Conservation (phyloP, 37 sponge, comb jelly and placozoan species). For the Haliclona indistincta region DNA sequence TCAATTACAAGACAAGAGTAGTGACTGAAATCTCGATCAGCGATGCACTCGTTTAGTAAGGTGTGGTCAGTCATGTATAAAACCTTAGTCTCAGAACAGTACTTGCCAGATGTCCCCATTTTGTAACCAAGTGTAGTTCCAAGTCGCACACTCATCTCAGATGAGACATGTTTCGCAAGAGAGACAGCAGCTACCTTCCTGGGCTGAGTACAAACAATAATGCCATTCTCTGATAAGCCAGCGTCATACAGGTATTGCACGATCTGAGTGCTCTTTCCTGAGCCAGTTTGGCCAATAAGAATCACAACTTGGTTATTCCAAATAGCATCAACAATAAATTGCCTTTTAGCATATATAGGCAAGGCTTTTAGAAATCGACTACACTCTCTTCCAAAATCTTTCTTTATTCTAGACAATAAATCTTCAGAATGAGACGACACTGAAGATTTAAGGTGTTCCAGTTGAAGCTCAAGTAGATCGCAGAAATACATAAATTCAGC, state of each 20-base stretch:
- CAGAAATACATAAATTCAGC: constrained; percentile 24
- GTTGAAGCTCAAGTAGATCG: neutral
- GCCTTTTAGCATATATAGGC: neutral
- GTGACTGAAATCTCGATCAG: constrained; percentile 37
- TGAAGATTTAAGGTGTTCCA: constrained; percentile 4
- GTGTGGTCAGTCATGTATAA: constrained; percentile 69
- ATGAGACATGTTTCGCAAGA: constrained; percentile 67
- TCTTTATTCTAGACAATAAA: constrained; percentile 13
- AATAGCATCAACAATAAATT: neutral
- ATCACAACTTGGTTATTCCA: constrained; percentile 33
- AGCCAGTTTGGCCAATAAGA: constrained; percentile 85
- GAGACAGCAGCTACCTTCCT: constrained; percentile 81
- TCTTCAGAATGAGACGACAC: neutral
- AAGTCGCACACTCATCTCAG: constrained; percentile 32
- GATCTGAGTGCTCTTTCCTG: constrained; percentile 96
- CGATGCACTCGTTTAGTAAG: constrained; percentile 62
- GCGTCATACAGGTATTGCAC: constrained; percentile 81
- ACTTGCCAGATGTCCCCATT: constrained; percentile 43
- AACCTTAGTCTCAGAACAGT: constrained; percentile 16
- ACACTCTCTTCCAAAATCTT: constrained; percentile 51
- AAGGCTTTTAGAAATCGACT: constrained; percentile 12
- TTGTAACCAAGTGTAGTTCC: constrained; percentile 61
- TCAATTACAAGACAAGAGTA: constrained; percentile 77
- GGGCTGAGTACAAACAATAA: constrained; percentile 79
- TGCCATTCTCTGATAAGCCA: constrained; percentile 24